Percentiles rank a stretch among this genome's conserved stretches.
These are phyloP conservation scores for Aelia acuminata DNA, from an alignment of 2,888 invertebrate genomes.

Conservation along the genomic window DNA sequence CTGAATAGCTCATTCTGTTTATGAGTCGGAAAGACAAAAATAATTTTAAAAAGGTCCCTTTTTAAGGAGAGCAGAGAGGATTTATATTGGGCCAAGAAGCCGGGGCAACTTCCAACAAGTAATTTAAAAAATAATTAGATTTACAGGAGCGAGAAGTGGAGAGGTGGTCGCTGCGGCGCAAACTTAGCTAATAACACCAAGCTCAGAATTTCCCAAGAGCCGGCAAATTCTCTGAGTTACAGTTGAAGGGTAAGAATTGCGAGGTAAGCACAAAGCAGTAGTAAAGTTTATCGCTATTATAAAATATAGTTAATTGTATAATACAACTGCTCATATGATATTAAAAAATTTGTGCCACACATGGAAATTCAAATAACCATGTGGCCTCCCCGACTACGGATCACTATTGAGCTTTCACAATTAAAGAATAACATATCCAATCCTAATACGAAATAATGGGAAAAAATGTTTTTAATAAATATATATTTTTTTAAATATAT, in stretches of 20 bases:
- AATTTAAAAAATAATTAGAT: slow-evolving; percentile 42
- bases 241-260: background rate
- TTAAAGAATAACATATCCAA: no score
- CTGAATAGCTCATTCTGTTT: no score
- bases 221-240: background rate
- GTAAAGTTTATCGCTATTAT: background rate
- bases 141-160: background rate
- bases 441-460: no score
- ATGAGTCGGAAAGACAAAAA: background rate
- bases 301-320: background rate
- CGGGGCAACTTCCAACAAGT: slow-evolving; percentile 10
- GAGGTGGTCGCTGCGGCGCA: background rate
- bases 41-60: background rate
- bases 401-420: no score
- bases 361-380: no score
- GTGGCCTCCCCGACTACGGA: no score
- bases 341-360: no score
- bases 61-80: background rate
- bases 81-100: background rate
- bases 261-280: background rate
- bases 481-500: no score
- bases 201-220: slow-evolving; percentile 13
- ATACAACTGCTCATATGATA: no score
- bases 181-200: slow-evolving; percentile 25
- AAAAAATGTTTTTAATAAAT: no score